A percentile compares a stretch with the other conserved stretches of the same genome.
These are phyloP conservation scores for Labeo catla DNA, from an alignment of 2,113 vertebrate species.

Conservation along the genomic window DNA sequence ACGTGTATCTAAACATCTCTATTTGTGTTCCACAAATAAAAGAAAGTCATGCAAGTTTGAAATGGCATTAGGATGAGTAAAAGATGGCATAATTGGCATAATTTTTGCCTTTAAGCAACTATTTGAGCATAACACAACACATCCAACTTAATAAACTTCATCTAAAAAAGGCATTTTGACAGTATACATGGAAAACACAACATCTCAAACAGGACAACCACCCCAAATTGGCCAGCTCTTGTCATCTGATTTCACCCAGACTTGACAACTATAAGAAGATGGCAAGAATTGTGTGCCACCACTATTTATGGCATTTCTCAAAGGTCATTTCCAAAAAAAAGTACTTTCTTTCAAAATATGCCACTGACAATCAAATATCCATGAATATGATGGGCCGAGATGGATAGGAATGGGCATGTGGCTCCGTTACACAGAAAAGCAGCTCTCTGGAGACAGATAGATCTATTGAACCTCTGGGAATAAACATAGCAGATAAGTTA, in stretches of 20 bases:
- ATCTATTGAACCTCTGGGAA: constrained; percentile 10
- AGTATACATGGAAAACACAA: neutral
- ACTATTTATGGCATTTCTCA: neutral
- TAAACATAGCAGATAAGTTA: constrained; percentile 23
- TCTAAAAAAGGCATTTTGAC: neutral
- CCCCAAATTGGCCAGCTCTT: neutral
- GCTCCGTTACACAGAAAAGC: neutral
- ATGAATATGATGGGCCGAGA: neutral
- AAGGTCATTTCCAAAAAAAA: neutral
- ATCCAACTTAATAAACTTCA: neutral
- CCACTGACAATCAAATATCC: constrained; percentile 1
- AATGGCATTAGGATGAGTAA: too few relatives aligned
- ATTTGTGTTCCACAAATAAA: too few relatives aligned
- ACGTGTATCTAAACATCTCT: too few relatives aligned
- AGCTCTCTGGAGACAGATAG: constrained; percentile 1
- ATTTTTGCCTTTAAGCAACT: neutral
- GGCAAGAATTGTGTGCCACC: neutral
- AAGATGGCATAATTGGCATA: too few relatives aligned
- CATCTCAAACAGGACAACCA: neutral
- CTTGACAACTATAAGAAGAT: neutral
- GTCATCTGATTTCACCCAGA: neutral
- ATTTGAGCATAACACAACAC: neutral
- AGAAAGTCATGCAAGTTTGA: too few relatives aligned
- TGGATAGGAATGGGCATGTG: neutral
- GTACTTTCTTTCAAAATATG: neutral